phyloP scores from a whole-genome alignment of 2,888 invertebrate species.

The Yponomeuta evonymella region DNA sequence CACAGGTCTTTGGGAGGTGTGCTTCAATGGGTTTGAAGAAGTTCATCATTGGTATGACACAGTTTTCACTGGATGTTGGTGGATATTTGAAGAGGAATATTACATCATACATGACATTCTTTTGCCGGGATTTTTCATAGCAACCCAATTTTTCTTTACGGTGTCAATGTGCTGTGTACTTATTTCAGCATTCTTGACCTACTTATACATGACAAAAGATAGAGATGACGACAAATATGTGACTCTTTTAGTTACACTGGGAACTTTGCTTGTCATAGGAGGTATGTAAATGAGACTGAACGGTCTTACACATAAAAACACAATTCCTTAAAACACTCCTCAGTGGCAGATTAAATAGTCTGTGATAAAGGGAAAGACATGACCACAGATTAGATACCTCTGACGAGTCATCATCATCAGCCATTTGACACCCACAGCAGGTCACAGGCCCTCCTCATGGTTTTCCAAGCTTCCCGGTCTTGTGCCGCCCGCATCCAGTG shows the following conservation, averaged over 20 bases:
- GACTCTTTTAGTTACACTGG: constrained; percentile 83
- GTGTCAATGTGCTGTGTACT: constrained; percentile 89
- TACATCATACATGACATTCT: constrained; percentile 94
- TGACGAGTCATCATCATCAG: too few species aligned
- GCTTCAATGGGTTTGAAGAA: constrained; percentile 92
- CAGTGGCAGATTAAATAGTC: too few species aligned
- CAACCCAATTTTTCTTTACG: constrained; percentile 96
- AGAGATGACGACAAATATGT: constrained; percentile 86
- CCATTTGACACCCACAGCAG: too few species aligned
- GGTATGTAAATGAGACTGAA: constrained; percentile 44
- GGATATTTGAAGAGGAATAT: constrained; percentile 98
- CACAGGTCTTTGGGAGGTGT: constrained; percentile 95
- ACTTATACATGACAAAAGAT: constrained; percentile 83
- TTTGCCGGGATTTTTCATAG: constrained; percentile 93
- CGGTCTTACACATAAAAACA: background rate
- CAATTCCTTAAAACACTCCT: too few species aligned
- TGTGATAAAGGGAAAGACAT: too few species aligned
- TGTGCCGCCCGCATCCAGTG: too few species aligned
- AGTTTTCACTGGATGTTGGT: constrained; percentile 92
- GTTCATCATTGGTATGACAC: constrained; percentile 90
- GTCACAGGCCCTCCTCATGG: too few species aligned
- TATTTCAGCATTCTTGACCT: constrained; percentile 83
- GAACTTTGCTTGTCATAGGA: constrained; percentile 82
- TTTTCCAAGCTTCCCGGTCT: too few species aligned
- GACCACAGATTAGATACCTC: too few species aligned